A percentile compares a stretch with the other conserved stretches of the same genome.
Evolutionary conservation across 2,888 invertebrate genomes (phyloP).

Genomic region (Timandra comae): DNA sequence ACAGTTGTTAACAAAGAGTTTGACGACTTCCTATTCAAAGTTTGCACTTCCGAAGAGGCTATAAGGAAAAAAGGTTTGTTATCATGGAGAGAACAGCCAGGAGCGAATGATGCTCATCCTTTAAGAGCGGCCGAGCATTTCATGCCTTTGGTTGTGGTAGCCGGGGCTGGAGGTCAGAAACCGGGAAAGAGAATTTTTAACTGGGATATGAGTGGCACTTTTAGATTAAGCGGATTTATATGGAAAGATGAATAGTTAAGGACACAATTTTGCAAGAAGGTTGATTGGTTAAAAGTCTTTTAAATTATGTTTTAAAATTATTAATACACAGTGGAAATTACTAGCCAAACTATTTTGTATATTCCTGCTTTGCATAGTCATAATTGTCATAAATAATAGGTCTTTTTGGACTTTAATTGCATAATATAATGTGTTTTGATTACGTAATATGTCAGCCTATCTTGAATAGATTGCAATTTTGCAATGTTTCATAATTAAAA

Average conservation of each 20-base stretch:
- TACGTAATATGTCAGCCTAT: too few species aligned
- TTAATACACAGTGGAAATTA: too few species aligned
- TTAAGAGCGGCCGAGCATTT: slow-evolving; percentile 60
- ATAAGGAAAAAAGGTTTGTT: slow-evolving; percentile 40
- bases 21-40: slow-evolving; percentile 54
- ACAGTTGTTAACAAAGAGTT: slow-evolving; percentile 55
- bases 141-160: slow-evolving; percentile 62
- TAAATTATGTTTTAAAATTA: too few species aligned
- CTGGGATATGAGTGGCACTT: slow-evolving; percentile 57
- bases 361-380: too few species aligned
- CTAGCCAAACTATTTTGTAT: too few species aligned
- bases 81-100: slow-evolving; percentile 49
- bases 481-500: too few species aligned
- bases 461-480: too few species aligned
- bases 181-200: slow-evolving; percentile 57
- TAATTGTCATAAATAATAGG: too few species aligned
- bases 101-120: slow-evolving; percentile 59
- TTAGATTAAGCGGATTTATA: slow-evolving; percentile 59
- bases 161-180: slow-evolving; percentile 55
- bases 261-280: too few species aligned
- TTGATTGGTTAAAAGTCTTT: too few species aligned
- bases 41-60: slow-evolving; percentile 49
- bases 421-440: too few species aligned
- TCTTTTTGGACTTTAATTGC: too few species aligned
- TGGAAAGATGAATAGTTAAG: slow-evolving; percentile 58